Base-by-base conservation (phyloP, 2,888 invertebrate species). In the Reticulitermes lucifugus region DNA sequence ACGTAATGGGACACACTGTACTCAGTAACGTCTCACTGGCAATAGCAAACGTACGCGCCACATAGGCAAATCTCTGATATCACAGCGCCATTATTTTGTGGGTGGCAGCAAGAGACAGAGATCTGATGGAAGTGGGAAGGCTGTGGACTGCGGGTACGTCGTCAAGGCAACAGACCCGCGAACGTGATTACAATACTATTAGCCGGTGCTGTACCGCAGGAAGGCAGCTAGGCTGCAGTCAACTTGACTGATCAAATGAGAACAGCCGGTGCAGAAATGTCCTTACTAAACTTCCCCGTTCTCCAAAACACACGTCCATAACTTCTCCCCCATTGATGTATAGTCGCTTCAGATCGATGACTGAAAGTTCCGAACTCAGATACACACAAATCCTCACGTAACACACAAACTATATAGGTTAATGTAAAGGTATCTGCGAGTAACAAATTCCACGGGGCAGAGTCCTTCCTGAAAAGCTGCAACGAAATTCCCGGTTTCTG, bases 161-260 rank as follows among this genome's bases (percentile, higher is more conserved):
- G 65, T 65, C 65, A 65, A 65, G 65, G 25, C 65, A 65, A 65
- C 65, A 65, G 65, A 65, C 25, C 65, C n/a, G 65, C 6, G 14
- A 25, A 65, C 65, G 65, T 65, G 65, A 65, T 65, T 65, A n/a
- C n/a, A 65, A 65, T 65, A 25, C 65, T 65, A 65, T 6, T n/a
- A 65, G n/a, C 65, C 14, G 14, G 55, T 55, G 55, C 55, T 65
- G 25, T n/a, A 65, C 65, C 18, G n/a, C 7, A 65, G 65, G 10
- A 46, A 46, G 46, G 12, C 46, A 12, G n/a, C 65, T 7, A 25
- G 65, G 6, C 25, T 10, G 65, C 3, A 65, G 25, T 25, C 65
- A 65, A 35, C n/a, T 4, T n/a, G 25, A 25, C 25, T 65, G n/a
- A 65, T 25, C 6, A 65, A 6, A 65, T 25, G n/a, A 65, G 65